Percentiles rank a stretch among this genome's conserved stretches.
These are phyloP conservation scores for Saxidomus purpurata DNA, from an alignment of 1,140 invertebrate genomes.

Conservation along the genomic window DNA sequence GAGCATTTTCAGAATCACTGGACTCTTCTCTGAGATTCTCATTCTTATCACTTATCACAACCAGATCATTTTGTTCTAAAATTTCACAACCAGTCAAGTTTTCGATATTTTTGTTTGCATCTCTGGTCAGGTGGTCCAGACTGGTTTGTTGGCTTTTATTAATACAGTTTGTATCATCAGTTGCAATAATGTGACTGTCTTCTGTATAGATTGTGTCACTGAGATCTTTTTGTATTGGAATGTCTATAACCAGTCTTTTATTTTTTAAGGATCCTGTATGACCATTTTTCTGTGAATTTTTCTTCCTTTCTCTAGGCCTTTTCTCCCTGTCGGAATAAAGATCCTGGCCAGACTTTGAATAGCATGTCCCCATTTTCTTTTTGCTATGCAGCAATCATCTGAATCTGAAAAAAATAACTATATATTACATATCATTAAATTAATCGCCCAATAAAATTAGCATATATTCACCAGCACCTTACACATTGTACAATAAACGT, in stretches of 20 bases:
- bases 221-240: constrained; percentile 57
- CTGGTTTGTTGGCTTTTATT: constrained; percentile 58
- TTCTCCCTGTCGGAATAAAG: constrained; percentile 60
- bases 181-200: constrained; percentile 44
- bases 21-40: neutral
- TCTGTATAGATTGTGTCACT: constrained; percentile 59
- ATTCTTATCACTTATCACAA: constrained; percentile 22
- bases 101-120: constrained; percentile 49
- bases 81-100: neutral
- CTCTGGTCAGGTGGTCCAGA: constrained; percentile 50
- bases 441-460: too few species aligned
- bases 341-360: constrained; percentile 75
- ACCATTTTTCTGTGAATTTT: constrained; percentile 68
- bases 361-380: constrained; percentile 75
- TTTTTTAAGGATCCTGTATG: constrained; percentile 60
- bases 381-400: neutral
- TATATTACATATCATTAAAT: too few species aligned
- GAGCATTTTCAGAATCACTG: neutral
- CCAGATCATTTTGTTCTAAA: constrained; percentile 20
- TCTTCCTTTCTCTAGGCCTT: constrained; percentile 47
- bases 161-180: constrained; percentile 35
- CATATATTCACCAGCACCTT: too few species aligned
- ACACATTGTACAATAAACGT: too few species aligned
- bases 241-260: constrained; percentile 57
- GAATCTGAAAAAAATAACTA: neutral